A percentile compares a stretch with the other conserved stretches of the same genome.
Conservation (phyloP, 2,797 vertebrate species). For the Myotis planiceps region DNA sequence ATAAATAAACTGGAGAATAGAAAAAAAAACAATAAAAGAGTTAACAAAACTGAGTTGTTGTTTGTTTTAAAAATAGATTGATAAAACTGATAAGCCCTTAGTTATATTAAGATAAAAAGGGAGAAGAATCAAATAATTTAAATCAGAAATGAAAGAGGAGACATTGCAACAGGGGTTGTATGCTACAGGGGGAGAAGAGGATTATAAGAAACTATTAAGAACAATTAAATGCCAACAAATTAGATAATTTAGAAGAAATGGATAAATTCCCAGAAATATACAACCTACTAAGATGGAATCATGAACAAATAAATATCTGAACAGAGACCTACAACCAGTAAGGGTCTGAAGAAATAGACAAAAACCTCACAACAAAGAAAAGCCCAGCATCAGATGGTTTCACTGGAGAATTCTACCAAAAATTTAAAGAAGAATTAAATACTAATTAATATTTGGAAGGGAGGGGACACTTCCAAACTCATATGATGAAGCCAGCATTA, state of each 20-base stretch:
- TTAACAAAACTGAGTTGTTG: not conserved
- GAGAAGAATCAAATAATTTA: not conserved
- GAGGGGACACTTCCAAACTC: not conserved
- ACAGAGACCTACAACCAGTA: not conserved
- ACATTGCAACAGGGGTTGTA: not conserved
- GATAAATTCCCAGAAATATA: not conserved
- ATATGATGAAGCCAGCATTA: not conserved
- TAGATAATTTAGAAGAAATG: not conserved
- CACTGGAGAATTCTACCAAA: not conserved
- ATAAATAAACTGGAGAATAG: not conserved
- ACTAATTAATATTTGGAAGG: not conserved
- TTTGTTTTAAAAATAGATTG: not conserved
- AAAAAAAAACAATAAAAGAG: not conserved
- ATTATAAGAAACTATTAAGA: not conserved
- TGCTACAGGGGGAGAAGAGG: not conserved
- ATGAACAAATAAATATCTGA: not conserved
- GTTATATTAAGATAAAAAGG: not conserved
- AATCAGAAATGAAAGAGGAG: not conserved
- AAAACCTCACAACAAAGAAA: not conserved
- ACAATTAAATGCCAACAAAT: not conserved
- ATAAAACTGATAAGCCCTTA: not conserved
- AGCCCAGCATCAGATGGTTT: not conserved
- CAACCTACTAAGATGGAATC: not conserved
- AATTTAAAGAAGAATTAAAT: not conserved
- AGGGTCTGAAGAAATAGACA: not conserved